Percentiles rank a stretch among this genome's conserved stretches.
Evolutionary conservation across 2,113 vertebrate genomes (phyloP).

Genomic region (Anguilla japonica): DNA sequence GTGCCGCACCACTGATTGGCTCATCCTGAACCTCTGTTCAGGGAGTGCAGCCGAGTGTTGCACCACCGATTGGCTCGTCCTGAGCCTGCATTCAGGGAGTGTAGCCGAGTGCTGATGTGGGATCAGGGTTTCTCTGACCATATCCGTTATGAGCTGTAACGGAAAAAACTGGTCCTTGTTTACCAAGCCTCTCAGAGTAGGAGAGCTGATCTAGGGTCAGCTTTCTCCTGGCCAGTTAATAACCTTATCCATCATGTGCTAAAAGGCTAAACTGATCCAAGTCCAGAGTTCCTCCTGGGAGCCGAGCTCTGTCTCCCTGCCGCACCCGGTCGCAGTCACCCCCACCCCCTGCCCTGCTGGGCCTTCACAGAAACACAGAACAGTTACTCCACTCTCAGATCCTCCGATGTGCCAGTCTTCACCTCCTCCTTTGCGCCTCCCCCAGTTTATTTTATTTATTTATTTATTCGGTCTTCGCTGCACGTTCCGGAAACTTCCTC

Average conservation of each 20-base stretch:
- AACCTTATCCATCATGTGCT: too few species aligned
- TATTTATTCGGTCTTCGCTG: neutral
- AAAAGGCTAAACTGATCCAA: too few species aligned
- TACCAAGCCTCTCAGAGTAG: too few species aligned
- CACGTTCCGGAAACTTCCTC: constrained; percentile 16
- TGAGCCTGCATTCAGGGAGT: neutral
- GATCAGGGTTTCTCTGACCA: too few species aligned
- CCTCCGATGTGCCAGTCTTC: neutral
- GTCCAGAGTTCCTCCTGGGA: too few species aligned
- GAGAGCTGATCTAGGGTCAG: too few species aligned
- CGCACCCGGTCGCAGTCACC: neutral
- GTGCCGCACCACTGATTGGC: neutral
- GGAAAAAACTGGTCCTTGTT: too few species aligned
- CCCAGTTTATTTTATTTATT: neutral
- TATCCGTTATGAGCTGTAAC: too few species aligned
- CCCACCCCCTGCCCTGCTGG: neutral
- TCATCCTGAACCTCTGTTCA: neutral
- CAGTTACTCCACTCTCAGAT: neutral
- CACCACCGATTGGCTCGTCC: constrained; percentile 34
- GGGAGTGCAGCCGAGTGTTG: neutral
- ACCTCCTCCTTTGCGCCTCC: neutral
- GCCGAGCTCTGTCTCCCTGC: too few species aligned
- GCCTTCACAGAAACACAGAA: neutral
- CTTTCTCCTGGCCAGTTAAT: too few species aligned
- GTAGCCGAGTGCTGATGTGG: neutral